Conservation (phyloP, 2,113 vertebrate species). For the Brienomyrus brachyistius region DNA sequence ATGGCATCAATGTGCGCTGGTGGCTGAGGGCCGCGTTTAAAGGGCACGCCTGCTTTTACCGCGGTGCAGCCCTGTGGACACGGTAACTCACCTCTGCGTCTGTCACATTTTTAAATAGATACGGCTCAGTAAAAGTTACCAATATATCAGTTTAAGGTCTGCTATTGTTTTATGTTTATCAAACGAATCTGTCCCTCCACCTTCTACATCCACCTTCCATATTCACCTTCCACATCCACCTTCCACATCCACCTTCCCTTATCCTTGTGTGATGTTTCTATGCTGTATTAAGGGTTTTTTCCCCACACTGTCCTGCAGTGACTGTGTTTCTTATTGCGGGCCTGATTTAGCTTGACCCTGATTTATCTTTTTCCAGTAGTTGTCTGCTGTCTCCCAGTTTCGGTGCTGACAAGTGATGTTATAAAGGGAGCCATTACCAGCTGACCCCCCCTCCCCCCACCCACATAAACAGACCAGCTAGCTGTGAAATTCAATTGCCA, state of each 20-base stretch:
- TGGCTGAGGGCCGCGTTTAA: background rate
- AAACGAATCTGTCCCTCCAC: background rate
- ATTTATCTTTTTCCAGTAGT: background rate
- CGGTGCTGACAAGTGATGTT: background rate
- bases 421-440: background rate
- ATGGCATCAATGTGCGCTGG: background rate
- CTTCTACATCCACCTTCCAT: background rate
- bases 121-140: background rate
- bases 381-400: background rate
- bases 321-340: background rate
- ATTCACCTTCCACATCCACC: background rate
- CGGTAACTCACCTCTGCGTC: background rate
- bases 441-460: background rate
- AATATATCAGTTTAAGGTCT: background rate
- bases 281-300: background rate
- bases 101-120: background rate
- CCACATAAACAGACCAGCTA: background rate
- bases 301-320: background rate
- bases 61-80: background rate
- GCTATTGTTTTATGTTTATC: background rate
- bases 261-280: background rate
- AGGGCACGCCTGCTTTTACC: background rate
- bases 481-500: background rate
- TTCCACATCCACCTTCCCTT: background rate
- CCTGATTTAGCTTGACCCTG: background rate